These are phyloP conservation scores for Sycophila texana DNA, from an alignment of 2,888 invertebrate genomes.

Conservation along the genomic window DNA sequence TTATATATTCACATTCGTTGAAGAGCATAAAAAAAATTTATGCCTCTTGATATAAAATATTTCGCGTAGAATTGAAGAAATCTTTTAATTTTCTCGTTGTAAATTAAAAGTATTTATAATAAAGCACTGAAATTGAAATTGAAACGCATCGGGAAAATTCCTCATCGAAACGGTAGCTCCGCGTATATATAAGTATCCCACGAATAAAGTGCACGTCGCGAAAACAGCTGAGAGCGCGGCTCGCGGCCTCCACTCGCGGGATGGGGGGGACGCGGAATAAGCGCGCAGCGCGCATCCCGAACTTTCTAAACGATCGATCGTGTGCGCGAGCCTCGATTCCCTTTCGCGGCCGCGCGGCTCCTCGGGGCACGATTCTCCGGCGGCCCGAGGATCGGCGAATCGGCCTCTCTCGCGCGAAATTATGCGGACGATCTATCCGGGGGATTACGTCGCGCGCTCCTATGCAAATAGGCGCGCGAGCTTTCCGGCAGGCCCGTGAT, in stretches of 20 bases:
- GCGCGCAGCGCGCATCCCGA: conserved; percentile 59
- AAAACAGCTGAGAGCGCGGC: conserved; percentile 35
- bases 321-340: conserved; percentile 55
- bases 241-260: neutral
- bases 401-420: conserved; percentile 27
- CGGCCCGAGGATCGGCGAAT: conserved; percentile 2
- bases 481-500: conserved; percentile 48
- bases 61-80: too few relatives aligned
- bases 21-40: too few relatives aligned
- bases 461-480: conserved; percentile 10
- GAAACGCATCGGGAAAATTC: too few relatives aligned
- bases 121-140: too few relatives aligned
- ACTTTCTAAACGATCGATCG: conserved; percentile 64
- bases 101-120: too few relatives aligned
- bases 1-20: too few relatives aligned
- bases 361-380: neutral
- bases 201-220: neutral
- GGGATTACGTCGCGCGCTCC: conserved; percentile 48
- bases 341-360: conserved; percentile 51
- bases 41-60: too few relatives aligned
- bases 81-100: too few relatives aligned
- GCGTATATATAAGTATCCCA: too few relatives aligned
- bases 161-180: too few relatives aligned
- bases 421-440: conserved; percentile 47
- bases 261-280: conserved; percentile 10